Evolutionary conservation across 2,113 vertebrate species (phyloP), one percentile per base, ranked within the genome.

Genomic region (Callocephalon fimbriatum): DNA sequence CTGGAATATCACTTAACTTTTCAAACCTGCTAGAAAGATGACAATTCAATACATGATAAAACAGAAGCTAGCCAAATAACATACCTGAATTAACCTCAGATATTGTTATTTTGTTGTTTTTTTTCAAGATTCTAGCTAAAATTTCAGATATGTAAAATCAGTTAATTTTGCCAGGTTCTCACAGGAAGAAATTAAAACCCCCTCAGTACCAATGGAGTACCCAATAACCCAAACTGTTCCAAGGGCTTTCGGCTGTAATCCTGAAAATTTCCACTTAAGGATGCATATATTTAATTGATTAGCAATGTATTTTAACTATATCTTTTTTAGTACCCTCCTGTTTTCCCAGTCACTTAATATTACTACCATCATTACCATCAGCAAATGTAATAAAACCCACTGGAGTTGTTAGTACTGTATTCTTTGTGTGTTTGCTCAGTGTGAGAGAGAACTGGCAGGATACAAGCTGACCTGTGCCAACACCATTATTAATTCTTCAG

Each of bases 401-500:
- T 29, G 61, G 32, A 78, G 25, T 13, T 31, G 15, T 23, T 94
- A 63, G 23, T 16, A 54, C 13, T 47, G 6, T 19, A 77, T 27
- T 80, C 23, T 58, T 72, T 76, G 54, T 9, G 10, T 0, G 1
- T 75, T 82, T 72, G 19, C 73, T 54, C 56, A 61, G 40, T 56
- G 38, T 45, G 90, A 90, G 50, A 92, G 15, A 90, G 38, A 93
- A 72, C 32, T 93, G 72, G 54, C 82, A 95, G 74, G 27, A 51
- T 32, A 59, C 4, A 9, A 27, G 19, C 51, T 96, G 93, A 91
- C 93, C 51, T 86, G 37, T 78, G 81, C 31, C 83, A 97, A 70
- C 22, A 61, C 14, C 17, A 23, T 95, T 97, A 96, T 91, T 96
- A 96, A 95, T 96, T 97, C 86, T 91, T 94, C 75, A 92, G 56